Evolutionary conservation across 2,888 invertebrate genomes (phyloP).

Genomic region (Periphyllus acericola): DNA sequence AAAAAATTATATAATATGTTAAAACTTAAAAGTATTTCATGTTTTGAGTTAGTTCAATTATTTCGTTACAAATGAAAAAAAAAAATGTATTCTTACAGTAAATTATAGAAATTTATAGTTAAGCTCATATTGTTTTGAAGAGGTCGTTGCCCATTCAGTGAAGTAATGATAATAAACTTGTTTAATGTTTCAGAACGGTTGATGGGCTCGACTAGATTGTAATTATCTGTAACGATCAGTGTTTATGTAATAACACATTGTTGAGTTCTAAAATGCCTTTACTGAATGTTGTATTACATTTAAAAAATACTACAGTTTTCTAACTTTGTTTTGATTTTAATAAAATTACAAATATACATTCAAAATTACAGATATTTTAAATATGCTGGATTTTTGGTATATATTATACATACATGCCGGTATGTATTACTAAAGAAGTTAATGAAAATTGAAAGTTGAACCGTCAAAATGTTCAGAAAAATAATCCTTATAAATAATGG

Average conservation of each 20-base stretch:
- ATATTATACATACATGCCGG: too few relatives aligned
- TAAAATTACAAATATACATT: constrained; percentile 8
- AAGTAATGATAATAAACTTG: constrained; percentile 46
- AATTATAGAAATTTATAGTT: neutral
- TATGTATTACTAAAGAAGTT: too few relatives aligned
- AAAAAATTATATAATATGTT: too few relatives aligned
- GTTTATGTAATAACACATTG: constrained; percentile 33
- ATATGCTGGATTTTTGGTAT: neutral
- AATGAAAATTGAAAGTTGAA: too few relatives aligned
- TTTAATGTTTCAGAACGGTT: constrained; percentile 55
- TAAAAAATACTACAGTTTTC: neutral
- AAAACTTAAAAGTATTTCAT: too few relatives aligned
- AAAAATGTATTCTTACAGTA: neutral
- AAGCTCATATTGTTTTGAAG: neutral
- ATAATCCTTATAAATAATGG: too few relatives aligned
- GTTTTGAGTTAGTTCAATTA: too few relatives aligned
- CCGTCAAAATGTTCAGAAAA: too few relatives aligned
- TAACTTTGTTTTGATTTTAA: constrained; percentile 1
- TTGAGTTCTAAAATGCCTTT: constrained; percentile 30
- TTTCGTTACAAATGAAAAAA: neutral
- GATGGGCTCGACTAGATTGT: constrained; percentile 52
- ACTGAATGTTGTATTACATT: constrained; percentile 3
- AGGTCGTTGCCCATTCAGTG: constrained; percentile 41
- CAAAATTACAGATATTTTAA: neutral
- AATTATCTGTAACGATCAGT: constrained; percentile 55